A percentile compares a stretch with the other conserved stretches of the same genome.
phyloP scores from a whole-genome alignment of 2,797 vertebrate genomes.

The Mormyrops boulengeri region DNA sequence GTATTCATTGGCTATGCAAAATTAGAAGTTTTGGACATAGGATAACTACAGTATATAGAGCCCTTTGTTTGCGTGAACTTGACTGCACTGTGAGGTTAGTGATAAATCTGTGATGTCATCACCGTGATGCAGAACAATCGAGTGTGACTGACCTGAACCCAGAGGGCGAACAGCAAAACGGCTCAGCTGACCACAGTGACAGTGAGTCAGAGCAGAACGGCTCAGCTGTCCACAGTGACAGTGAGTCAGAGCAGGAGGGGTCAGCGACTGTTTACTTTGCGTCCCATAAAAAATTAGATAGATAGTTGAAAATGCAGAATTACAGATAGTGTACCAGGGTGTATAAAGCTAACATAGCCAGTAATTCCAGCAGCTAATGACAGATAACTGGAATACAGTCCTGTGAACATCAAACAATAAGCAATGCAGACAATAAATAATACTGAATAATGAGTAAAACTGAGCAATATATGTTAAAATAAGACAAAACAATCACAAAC shows the following conservation, averaged over 20 bases:
- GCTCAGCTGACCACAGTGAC: background rate
- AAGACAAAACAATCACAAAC: background rate
- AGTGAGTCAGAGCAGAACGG: background rate
- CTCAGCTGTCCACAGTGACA: background rate
- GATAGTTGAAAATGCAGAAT: background rate
- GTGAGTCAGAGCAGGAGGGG: background rate
- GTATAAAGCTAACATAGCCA: background rate
- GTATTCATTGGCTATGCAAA: background rate
- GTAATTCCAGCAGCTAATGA: background rate
- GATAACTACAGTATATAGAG: background rate
- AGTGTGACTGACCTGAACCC: background rate
- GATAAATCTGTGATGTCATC: slow-evolving; percentile 1
- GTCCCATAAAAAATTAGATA: background rate
- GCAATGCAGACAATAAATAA: background rate
- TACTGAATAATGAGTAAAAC: background rate
- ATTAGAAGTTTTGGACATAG: background rate
- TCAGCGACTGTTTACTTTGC: background rate
- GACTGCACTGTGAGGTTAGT: background rate
- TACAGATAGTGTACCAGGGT: background rate
- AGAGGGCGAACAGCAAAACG: background rate
- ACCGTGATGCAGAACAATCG: background rate
- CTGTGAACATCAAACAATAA: background rate
- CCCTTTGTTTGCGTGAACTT: background rate
- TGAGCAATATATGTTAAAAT: background rate
- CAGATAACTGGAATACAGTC: background rate